phyloP scores from a whole-genome alignment of 2,888 invertebrate genomes.

The Xanthorhoe designata region DNA sequence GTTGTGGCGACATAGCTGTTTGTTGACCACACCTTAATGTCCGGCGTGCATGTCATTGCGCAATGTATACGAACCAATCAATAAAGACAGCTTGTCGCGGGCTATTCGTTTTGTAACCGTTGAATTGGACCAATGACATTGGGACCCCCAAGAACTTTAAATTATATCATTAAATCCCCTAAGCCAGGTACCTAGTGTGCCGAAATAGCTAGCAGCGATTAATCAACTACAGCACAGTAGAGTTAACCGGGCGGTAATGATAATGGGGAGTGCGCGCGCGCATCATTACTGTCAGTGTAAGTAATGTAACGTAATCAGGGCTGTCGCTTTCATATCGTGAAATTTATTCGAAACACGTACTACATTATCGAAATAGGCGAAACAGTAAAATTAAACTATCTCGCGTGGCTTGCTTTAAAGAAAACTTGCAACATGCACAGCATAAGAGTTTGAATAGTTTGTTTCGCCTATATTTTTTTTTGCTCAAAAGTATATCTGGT shows the following conservation, averaged over 20 bases:
- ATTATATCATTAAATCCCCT: constrained; percentile 57
- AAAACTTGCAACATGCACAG: not conserved
- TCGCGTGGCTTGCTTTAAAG: not conserved
- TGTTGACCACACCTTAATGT: constrained; percentile 66
- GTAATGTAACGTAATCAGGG: constrained; percentile 46
- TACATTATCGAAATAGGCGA: constrained; percentile 12
- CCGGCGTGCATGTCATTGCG: constrained; percentile 63
- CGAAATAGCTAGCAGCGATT: constrained; percentile 46
- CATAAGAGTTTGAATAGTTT: not conserved
- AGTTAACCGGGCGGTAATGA: constrained; percentile 53
- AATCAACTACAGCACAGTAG: constrained; percentile 46
- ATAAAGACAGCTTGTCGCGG: constrained; percentile 59
- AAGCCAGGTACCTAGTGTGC: constrained; percentile 31
- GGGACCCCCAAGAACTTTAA: constrained; percentile 56
- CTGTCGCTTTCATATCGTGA: constrained; percentile 35
- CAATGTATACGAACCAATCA: constrained; percentile 63
- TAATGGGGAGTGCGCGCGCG: constrained; percentile 54
- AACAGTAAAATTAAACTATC: constrained; percentile 7
- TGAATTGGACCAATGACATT: constrained; percentile 62
- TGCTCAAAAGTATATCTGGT: not conserved
- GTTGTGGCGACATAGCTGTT: constrained; percentile 59
- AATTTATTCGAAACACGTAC: not conserved
- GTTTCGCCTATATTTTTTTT: constrained; percentile 21
- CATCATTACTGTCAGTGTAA: constrained; percentile 52
- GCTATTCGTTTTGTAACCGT: constrained; percentile 66